Evolutionary conservation across 2,888 invertebrate genomes (phyloP).

Genomic region (Syritta pipiens): DNA sequence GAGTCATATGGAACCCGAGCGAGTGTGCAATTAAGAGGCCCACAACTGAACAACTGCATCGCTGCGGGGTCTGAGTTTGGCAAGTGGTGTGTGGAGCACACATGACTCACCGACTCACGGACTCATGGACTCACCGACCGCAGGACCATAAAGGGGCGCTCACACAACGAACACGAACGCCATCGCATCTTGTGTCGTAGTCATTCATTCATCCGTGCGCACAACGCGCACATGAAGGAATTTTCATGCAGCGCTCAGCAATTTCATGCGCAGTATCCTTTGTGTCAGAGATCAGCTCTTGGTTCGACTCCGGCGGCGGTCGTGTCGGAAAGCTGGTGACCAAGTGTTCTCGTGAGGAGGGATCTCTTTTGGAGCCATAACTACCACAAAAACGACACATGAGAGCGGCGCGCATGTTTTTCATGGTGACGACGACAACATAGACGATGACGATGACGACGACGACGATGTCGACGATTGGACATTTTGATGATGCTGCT

Average conservation of each 20-base stretch:
- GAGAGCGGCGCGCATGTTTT: conserved; percentile 25
- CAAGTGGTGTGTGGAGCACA: conserved; percentile 2
- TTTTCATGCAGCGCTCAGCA: conserved; percentile 35
- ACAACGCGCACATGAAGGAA: background rate
- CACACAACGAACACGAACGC: conserved; percentile 45
- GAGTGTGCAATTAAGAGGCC: conserved; percentile 19
- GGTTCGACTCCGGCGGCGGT: conserved; percentile 11
- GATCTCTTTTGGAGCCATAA: conserved; percentile 32
- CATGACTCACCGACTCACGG: conserved; percentile 48
- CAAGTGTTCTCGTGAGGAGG: conserved; percentile 46
- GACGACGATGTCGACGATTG: conserved; percentile 24
- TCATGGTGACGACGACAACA: conserved; percentile 42
- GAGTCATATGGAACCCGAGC: conserved; percentile 24
- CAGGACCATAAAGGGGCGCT: conserved; percentile 22
- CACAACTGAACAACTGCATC: background rate
- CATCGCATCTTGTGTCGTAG: conserved; percentile 10
- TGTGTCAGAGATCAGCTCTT: conserved; percentile 65
- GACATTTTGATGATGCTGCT: conserved; percentile 60
- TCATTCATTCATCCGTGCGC: conserved; percentile 47
- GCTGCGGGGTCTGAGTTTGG: conserved; percentile 13
- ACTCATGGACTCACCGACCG: too few species aligned
- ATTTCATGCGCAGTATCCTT: conserved; percentile 53
- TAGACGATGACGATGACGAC: too few species aligned
- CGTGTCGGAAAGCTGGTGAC: conserved; percentile 37
- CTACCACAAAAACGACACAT: conserved; percentile 6